Percentiles rank a stretch among this genome's conserved stretches.
Conservation (phyloP, 2,113 vertebrate species). For the Gobiocypris rarus region DNA sequence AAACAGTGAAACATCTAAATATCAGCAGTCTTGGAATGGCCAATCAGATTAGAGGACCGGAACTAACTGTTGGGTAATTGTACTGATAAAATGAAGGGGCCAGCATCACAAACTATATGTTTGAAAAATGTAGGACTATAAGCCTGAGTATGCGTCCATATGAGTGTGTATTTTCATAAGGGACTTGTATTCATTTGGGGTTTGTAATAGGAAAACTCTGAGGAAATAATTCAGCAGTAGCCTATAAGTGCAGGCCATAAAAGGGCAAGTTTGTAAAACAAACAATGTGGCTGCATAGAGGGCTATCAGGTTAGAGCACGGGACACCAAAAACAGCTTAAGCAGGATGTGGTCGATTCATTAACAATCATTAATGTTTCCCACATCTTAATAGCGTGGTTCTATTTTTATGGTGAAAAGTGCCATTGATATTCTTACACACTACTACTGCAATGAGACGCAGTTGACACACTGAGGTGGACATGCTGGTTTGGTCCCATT, state of each 20-base stretch:
- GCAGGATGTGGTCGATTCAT: neutral
- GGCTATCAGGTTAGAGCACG: constrained; percentile 6
- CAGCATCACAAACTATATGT: neutral
- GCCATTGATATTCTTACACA: neutral
- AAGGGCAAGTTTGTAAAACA: constrained; percentile 60
- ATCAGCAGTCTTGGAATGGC: neutral
- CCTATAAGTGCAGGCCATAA: constrained; percentile 62
- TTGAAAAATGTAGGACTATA: neutral
- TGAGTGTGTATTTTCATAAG: constrained; percentile 31
- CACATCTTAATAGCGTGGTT: neutral
- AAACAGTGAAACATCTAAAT: neutral
- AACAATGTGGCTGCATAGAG: constrained; percentile 43
- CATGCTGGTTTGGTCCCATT: constrained; percentile 18
- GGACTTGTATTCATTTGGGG: constrained; percentile 63
- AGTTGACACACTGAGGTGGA: neutral
- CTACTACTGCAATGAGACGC: neutral
- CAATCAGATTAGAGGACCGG: neutral
- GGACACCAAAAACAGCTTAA: constrained; percentile 25
- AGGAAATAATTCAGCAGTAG: constrained; percentile 56
- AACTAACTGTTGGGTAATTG: neutral
- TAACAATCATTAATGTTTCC: constrained; percentile 5
- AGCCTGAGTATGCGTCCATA: neutral
- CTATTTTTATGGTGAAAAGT: neutral
- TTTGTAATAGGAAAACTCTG: constrained; percentile 59
- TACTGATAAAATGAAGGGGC: neutral